These are phyloP conservation scores for Lamellibrachia luymesi DNA, from an alignment of 1,140 invertebrate genomes.

Conservation along the genomic window DNA sequence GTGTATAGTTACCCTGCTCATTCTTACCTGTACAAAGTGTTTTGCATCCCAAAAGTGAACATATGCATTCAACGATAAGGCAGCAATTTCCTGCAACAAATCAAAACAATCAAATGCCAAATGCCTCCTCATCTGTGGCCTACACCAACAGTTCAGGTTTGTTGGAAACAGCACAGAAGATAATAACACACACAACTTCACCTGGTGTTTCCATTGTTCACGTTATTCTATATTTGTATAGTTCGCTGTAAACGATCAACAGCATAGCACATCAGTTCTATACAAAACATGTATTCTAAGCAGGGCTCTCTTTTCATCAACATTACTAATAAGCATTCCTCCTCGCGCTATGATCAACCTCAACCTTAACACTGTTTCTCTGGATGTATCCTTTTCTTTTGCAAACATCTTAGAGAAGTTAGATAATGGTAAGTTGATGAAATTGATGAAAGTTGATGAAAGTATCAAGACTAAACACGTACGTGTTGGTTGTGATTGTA, in stretches of 20 bases:
- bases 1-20: slow-evolving; percentile 13
- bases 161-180: too few relatives aligned
- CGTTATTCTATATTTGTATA: too few relatives aligned
- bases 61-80: slow-evolving; percentile 85
- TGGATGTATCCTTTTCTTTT: background rate
- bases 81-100: slow-evolving; percentile 81
- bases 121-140: background rate
- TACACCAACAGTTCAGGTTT: background rate
- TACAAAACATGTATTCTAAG: too few relatives aligned
- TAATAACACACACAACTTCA: background rate
- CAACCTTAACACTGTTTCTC: too few relatives aligned
- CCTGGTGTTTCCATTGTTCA: background rate
- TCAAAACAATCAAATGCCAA: slow-evolving; percentile 13
- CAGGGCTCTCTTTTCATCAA: too few relatives aligned
- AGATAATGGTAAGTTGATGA: background rate
- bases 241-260: too few relatives aligned
- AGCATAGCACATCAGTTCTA: too few relatives aligned
- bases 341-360: too few relatives aligned
- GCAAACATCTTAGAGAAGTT: background rate
- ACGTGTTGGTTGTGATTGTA: slow-evolving; percentile 69
- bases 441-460: too few relatives aligned
- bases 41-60: slow-evolving; percentile 90
- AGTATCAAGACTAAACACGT: slow-evolving; percentile 19
- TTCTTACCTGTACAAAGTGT: slow-evolving; percentile 70
- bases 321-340: too few relatives aligned